These are phyloP conservation scores for Atopsyche davidsoni DNA, from an alignment of 1,140 invertebrate genomes.

Conservation along the genomic window DNA sequence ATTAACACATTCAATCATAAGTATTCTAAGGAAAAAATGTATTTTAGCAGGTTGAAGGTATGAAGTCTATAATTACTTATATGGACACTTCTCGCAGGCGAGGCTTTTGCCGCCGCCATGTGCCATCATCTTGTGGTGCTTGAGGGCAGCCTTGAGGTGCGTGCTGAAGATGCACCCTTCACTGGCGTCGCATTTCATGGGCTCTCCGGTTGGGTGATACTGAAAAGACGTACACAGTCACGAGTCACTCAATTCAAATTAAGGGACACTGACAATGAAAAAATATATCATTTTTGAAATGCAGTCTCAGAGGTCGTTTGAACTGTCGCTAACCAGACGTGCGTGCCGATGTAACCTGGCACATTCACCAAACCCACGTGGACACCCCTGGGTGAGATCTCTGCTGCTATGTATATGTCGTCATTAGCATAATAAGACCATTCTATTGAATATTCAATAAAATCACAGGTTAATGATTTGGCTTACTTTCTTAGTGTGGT, in stretches of 20 bases:
- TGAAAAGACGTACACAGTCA: constrained; percentile 10
- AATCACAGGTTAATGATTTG: no score
- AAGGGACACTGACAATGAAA: not conserved
- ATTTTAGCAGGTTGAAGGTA: constrained; percentile 5
- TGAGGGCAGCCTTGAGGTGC: constrained; percentile 24
- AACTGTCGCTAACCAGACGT: no score
- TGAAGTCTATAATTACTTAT: constrained; percentile 23
- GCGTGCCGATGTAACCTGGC: no score
- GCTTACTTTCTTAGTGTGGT: constrained; percentile 29
- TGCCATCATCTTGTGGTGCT: constrained; percentile 30
- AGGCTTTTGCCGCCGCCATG: constrained; percentile 27
- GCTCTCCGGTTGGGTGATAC: constrained; percentile 30
- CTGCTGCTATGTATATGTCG: no score
- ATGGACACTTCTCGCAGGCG: constrained; percentile 28
- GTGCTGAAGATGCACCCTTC: constrained; percentile 25
- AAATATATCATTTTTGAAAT: no score
- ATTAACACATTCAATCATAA: no score
- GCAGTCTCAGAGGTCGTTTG: no score
- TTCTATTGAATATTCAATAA: no score
- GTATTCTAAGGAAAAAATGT: no score
- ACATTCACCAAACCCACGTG: no score
- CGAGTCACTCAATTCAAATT: not conserved
- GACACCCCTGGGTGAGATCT: no score
- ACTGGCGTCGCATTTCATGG: constrained; percentile 27
- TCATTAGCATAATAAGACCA: no score